A percentile compares a stretch with the other conserved stretches of the same genome.
Conservation (phyloP, 1,140 invertebrate species). For the Ceratosolen solmsi region DNA sequence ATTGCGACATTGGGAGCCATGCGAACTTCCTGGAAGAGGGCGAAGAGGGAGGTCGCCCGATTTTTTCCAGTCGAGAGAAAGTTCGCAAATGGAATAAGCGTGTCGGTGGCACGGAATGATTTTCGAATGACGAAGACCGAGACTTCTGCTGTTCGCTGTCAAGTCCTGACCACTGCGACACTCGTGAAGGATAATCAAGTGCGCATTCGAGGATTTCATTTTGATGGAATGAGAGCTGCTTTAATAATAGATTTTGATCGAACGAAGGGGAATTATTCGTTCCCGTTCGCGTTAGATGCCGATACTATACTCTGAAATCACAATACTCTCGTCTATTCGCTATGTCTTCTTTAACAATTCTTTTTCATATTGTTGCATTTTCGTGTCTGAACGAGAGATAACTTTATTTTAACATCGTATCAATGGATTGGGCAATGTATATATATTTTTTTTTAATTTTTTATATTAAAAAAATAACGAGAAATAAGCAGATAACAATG, state of each 20-base stretch:
- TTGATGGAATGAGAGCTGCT: background rate
- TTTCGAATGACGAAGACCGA: background rate
- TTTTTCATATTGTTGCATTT: no score
- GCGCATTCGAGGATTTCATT: background rate
- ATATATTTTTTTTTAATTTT: no score
- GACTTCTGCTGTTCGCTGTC: background rate
- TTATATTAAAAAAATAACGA: no score
- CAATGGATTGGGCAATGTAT: no score
- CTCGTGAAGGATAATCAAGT: background rate
- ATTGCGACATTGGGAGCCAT: constrained; percentile 56
- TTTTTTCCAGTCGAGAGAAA: background rate
- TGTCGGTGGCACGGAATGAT: constrained; percentile 22
- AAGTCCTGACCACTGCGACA: background rate
- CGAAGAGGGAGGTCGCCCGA: background rate
- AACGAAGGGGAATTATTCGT: background rate
- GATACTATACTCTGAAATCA: no score
- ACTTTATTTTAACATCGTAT: no score
- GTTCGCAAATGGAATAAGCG: constrained; percentile 23
- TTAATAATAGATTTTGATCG: background rate
- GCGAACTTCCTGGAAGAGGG: constrained; percentile 2
- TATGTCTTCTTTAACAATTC: no score
- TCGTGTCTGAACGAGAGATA: no score
- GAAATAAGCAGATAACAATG: no score
- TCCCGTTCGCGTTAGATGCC: background rate
- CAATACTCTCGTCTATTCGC: no score